Conservation (phyloP, 2,113 vertebrate species). For the Oreochromis niloticus region DNA sequence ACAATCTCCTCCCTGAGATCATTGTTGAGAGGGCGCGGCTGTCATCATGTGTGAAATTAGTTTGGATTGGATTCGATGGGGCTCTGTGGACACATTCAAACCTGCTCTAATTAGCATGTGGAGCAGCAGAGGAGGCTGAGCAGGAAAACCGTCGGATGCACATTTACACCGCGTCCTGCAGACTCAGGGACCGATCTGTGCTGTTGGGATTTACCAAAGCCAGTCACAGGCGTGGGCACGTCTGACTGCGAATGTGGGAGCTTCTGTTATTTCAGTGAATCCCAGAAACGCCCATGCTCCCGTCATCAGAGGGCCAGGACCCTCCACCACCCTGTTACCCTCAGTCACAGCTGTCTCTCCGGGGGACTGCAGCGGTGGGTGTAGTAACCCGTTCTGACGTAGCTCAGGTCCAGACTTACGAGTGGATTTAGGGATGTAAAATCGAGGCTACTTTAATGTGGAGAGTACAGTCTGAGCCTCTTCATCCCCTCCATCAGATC, state of each 20-base stretch:
- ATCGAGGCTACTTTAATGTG: neutral
- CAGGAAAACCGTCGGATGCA: neutral
- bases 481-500: neutral
- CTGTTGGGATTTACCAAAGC: neutral
- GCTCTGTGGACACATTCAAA: conserved; percentile 11
- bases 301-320: too few relatives aligned
- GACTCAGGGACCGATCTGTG: neutral
- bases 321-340: neutral
- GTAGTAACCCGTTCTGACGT: neutral
- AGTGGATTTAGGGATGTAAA: neutral
- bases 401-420: neutral
- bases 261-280: neutral
- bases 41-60: conserved; percentile 52
- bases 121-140: neutral
- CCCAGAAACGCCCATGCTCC: neutral
- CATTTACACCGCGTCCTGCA: neutral
- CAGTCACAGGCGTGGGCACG: neutral
- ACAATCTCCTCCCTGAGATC: neutral
- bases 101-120: conserved; percentile 8
- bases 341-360: neutral
- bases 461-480: neutral
- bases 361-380: neutral
- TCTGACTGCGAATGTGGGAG: neutral
- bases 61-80: conserved; percentile 33
- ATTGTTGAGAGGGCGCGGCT: conserved; percentile 11